phyloP scores from a whole-genome alignment of 2,797 vertebrate genomes.

The Pipistrellus pipistrellus region DNA sequence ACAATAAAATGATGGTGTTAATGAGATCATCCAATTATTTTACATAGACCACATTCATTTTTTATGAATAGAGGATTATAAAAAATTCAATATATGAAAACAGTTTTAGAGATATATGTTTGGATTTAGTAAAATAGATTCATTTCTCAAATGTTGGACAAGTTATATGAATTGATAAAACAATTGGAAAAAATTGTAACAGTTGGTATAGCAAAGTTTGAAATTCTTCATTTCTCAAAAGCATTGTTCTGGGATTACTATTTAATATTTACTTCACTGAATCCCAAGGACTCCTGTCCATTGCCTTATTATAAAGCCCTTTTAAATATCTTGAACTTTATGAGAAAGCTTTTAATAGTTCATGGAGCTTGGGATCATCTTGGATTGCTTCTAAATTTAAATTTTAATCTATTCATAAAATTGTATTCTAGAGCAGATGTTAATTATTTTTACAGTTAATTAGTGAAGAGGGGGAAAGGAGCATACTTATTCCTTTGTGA shows the following conservation, averaged over 20 bases:
- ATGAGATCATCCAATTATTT: not conserved
- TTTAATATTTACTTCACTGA: constrained; percentile 64
- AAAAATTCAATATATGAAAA: not conserved
- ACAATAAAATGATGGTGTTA: not conserved
- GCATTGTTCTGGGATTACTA: constrained; percentile 56
- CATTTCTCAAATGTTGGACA: not conserved
- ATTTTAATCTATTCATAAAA: constrained; percentile 81
- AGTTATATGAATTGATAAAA: not conserved
- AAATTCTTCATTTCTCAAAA: constrained; percentile 16
- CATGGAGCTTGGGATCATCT: constrained; percentile 48
- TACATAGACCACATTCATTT: not conserved
- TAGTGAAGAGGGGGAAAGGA: constrained; percentile 61
- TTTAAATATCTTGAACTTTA: constrained; percentile 61
- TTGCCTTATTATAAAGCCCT: not conserved
- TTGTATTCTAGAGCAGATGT: constrained; percentile 67
- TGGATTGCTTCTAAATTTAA: constrained; percentile 77
- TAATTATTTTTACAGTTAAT: constrained; percentile 82
- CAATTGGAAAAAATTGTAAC: not conserved
- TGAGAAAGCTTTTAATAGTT: constrained; percentile 70
- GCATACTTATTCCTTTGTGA: constrained; percentile 72
- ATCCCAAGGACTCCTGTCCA: constrained; percentile 2
- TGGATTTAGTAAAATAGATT: not conserved
- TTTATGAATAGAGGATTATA: not conserved
- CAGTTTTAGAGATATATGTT: not conserved
- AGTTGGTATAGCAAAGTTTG: not conserved